Evolutionary conservation across 1,140 invertebrate species (phyloP).

Genomic region (Panagrolaimus sp.): DNA sequence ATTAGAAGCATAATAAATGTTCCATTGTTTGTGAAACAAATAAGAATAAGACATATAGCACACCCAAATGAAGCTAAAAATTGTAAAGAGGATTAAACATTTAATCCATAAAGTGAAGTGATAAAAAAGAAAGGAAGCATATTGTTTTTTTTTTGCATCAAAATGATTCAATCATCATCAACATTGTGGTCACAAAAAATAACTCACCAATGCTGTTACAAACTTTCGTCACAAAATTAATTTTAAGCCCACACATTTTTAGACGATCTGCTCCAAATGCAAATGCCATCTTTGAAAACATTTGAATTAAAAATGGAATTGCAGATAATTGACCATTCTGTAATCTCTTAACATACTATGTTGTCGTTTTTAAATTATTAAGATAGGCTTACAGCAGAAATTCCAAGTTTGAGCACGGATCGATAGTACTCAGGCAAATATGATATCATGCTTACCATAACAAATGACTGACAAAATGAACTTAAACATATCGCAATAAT

Average conservation of each 20-base stretch:
- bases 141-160: too few species aligned
- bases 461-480: slow-evolving; percentile 16
- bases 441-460: slow-evolving; percentile 4
- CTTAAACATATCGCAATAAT: slow-evolving; percentile 7
- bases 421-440: slow-evolving; percentile 10
- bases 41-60: background rate
- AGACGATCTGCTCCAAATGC: background rate
- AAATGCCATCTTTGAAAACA: slow-evolving; percentile 6
- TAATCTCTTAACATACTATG: too few species aligned
- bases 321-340: slow-evolving; percentile 5
- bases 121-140: too few species aligned
- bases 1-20: background rate
- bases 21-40: background rate
- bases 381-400: too few species aligned
- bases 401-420: background rate
- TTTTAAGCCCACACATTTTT: background rate
- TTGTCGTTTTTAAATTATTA: too few species aligned
- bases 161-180: too few species aligned
- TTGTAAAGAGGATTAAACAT: too few species aligned
- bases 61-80: slow-evolving; percentile 10
- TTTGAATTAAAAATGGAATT: slow-evolving; percentile 15
- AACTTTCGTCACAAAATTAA: background rate
- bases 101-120: too few species aligned
- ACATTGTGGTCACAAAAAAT: background rate
- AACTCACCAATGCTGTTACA: background rate